These are phyloP conservation scores for Bradynema listronoti DNA, from an alignment of 1,140 invertebrate genomes.

Conservation along the genomic window DNA sequence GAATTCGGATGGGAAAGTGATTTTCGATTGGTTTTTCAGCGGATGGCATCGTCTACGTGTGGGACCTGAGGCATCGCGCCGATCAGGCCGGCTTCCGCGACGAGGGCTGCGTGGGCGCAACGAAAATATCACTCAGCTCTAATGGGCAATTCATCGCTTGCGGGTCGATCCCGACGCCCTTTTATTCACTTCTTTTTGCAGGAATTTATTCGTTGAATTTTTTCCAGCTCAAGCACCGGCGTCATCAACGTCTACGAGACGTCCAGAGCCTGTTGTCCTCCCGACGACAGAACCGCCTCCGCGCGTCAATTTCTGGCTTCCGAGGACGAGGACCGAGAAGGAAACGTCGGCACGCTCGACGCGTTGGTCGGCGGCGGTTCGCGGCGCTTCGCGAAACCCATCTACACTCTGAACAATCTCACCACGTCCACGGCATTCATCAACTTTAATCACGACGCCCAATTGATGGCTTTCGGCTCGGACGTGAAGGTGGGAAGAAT, in stretches of 20 bases:
- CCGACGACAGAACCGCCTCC: conserved; percentile 1
- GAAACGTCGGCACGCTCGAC: no score
- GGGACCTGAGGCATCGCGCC: conserved; percentile 20
- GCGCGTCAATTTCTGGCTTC: neutral
- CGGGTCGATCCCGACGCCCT: conserved; percentile 36
- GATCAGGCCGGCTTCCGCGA: conserved; percentile 30
- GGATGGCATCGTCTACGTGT: conserved; percentile 34
- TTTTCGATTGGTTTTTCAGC: conserved; percentile 19
- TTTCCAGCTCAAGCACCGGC: conserved; percentile 43
- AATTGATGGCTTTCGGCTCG: conserved; percentile 41
- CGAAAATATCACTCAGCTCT: conserved; percentile 19
- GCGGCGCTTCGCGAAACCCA: conserved; percentile 1
- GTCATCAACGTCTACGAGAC: conserved; percentile 40
- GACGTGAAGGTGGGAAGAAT: conserved; percentile 27
- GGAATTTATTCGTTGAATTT: neutral
- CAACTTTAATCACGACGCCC: conserved; percentile 27
- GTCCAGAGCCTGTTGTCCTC: no score
- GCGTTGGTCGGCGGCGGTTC: neutral
- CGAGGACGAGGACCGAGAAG: neutral
- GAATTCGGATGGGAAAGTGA: neutral
- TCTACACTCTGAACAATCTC: conserved; percentile 34
- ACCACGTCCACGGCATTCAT: conserved; percentile 35
- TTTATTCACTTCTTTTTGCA: neutral
- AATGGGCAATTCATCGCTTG: conserved; percentile 44
- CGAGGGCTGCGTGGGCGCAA: conserved; percentile 33